These are phyloP conservation scores for Lasaia peninsularis DNA, from an alignment of 1,140 invertebrate genomes.

Conservation along the genomic window DNA sequence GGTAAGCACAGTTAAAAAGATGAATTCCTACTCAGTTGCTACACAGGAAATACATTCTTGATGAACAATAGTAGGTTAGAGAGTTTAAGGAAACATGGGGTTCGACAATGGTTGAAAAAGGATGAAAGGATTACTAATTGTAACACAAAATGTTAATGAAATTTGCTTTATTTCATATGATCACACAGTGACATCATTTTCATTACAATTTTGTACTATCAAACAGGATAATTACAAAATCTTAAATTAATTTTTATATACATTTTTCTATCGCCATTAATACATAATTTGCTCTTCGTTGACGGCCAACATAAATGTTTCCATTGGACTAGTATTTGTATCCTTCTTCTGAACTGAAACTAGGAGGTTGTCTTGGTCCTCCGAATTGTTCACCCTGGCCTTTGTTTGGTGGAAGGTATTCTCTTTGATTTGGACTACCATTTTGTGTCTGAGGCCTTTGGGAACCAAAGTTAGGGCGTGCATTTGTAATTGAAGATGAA, in stretches of 20 bases:
- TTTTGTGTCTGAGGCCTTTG: conserved; percentile 15
- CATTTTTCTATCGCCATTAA: conserved; percentile 10
- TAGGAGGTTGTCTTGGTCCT: conserved; percentile 59
- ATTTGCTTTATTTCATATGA: conserved; percentile 29
- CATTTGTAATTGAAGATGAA: not conserved
- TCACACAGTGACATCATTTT: conserved; percentile 47
- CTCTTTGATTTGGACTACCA: not conserved
- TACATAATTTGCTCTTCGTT: not conserved
- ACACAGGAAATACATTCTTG: too few species aligned
- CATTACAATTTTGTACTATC: conserved; percentile 38
- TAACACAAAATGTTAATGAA: not conserved
- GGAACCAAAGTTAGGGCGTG: conserved; percentile 5
- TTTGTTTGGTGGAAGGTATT: conserved; percentile 3
- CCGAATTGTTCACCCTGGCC: conserved; percentile 31
- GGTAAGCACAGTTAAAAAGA: too few species aligned
- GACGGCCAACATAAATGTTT: conserved; percentile 9
- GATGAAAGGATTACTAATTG: not conserved
- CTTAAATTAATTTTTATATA: conserved; percentile 20
- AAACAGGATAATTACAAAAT: conserved; percentile 44
- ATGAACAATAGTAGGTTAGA: too few species aligned
- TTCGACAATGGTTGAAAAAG: not conserved
- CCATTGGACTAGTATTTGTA: conserved; percentile 63
- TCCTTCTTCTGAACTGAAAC: conserved; percentile 60
- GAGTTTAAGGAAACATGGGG: too few species aligned
- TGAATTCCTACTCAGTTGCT: too few species aligned